Conservation (phyloP, 1,140 invertebrate genomes). For the Drosophila bocqueti region DNA sequence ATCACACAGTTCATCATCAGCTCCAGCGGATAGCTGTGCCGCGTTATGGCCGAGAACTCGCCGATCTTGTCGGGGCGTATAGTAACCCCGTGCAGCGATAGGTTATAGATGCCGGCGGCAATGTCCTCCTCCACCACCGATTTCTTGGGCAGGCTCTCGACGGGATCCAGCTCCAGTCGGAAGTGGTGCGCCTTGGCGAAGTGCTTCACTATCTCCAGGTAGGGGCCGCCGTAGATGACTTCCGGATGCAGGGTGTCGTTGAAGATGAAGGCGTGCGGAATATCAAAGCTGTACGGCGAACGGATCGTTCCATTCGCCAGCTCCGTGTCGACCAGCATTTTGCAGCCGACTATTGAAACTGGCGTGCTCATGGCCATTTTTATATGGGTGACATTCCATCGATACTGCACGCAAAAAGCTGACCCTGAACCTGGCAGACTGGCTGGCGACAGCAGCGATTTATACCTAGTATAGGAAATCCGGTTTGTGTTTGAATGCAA, state of each 20-base stretch:
- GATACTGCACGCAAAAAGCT: constrained; percentile 53
- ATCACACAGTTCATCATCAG: constrained; percentile 69
- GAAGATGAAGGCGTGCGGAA: constrained; percentile 63
- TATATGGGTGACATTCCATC: constrained; percentile 42
- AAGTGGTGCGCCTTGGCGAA: constrained; percentile 56
- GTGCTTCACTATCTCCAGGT: constrained; percentile 47
- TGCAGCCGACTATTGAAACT: constrained; percentile 35
- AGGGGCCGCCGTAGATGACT: constrained; percentile 49
- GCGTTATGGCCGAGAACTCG: neutral
- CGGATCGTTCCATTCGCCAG: constrained; percentile 24
- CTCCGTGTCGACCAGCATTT: constrained; percentile 43
- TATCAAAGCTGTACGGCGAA: constrained; percentile 65
- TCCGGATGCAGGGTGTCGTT: constrained; percentile 6
- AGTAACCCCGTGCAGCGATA: constrained; percentile 57
- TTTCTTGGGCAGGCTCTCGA: constrained; percentile 57
- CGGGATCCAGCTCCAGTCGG: constrained; percentile 42
- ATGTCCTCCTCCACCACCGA: constrained; percentile 37
- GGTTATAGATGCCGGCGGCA: constrained; percentile 47
- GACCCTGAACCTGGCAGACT: constrained; percentile 50
- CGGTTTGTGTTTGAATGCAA: constrained; percentile 20
- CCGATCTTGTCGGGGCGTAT: constrained; percentile 23
- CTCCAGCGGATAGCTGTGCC: constrained; percentile 69
- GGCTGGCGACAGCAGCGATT: constrained; percentile 30
- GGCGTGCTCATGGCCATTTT: constrained; percentile 29
- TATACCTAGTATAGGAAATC: constrained; percentile 20